phyloP scores from a whole-genome alignment of 2,888 invertebrate species.

The Archips xylosteana region DNA sequence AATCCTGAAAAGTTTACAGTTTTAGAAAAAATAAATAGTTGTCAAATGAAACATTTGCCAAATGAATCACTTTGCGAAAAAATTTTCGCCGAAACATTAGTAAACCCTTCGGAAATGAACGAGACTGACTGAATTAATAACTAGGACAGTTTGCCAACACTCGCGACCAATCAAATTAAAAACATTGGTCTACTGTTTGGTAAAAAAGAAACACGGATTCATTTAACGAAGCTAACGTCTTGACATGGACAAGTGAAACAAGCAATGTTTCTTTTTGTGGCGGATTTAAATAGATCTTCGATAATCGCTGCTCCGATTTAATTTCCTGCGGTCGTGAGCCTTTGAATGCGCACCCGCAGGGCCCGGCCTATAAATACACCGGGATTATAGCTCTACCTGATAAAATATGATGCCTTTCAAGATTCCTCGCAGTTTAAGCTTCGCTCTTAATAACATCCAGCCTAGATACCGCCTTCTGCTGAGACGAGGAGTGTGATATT shows the following conservation, averaged over 20 bases:
- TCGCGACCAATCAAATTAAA: not conserved
- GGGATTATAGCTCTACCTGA: conserved; percentile 54
- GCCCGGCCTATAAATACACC: conserved; percentile 57
- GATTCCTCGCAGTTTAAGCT: conserved; percentile 33
- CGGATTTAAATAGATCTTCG: conserved; percentile 35
- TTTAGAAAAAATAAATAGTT: too few relatives aligned
- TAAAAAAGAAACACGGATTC: not conserved
- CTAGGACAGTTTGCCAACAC: too few relatives aligned
- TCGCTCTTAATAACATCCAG: conserved; percentile 20
- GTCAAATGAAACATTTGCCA: too few relatives aligned
- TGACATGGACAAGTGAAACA: conserved; percentile 3
- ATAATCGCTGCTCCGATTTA: conserved; percentile 47
- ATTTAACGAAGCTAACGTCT: conserved; percentile 2
- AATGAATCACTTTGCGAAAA: too few relatives aligned
- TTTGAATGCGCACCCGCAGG: conserved; percentile 50
- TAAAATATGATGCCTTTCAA: conserved; percentile 56
- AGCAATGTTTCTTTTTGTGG: conserved; percentile 19
- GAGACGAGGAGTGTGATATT: not conserved
- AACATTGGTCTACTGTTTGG: not conserved
- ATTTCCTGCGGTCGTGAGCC: conserved; percentile 50
- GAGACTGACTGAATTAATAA: too few relatives aligned
- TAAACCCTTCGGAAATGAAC: too few relatives aligned
- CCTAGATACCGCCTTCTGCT: conserved; percentile 1
- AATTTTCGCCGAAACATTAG: too few relatives aligned
- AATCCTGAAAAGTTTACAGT: too few relatives aligned